A percentile compares a stretch with the other conserved stretches of the same genome.
These are phyloP conservation scores for Percopsis omiscomaycus DNA, from an alignment of 2,797 vertebrate species.

Conservation along the genomic window DNA sequence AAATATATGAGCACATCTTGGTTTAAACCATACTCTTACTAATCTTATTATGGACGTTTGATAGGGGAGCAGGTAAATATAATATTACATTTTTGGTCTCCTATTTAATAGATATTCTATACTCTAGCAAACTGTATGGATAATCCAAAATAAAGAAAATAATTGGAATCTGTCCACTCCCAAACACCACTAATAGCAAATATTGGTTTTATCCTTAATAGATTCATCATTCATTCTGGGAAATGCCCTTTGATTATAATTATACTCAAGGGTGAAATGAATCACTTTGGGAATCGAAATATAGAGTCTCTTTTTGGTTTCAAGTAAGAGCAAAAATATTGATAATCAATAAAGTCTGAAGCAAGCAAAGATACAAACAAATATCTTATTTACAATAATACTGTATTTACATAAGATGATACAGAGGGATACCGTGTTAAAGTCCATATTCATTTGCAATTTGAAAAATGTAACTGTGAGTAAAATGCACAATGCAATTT, in stretches of 20 bases:
- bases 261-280: slow-evolving; percentile 56
- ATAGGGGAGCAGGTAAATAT: slow-evolving; percentile 55
- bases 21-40: slow-evolving; percentile 56
- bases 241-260: slow-evolving; percentile 70
- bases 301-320: slow-evolving; percentile 74
- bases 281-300: slow-evolving; percentile 68
- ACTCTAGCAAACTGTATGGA: slow-evolving; percentile 68
- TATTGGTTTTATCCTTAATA: slow-evolving; percentile 28
- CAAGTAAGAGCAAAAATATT: slow-evolving; percentile 74
- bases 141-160: slow-evolving; percentile 59
- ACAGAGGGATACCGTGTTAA: slow-evolving; percentile 64
- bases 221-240: slow-evolving; percentile 44
- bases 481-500: slow-evolving; percentile 76
- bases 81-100: slow-evolving; percentile 70
- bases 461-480: slow-evolving; percentile 75
- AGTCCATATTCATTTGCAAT: slow-evolving; percentile 66
- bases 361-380: slow-evolving; percentile 76
- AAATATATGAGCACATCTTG: slow-evolving; percentile 69
- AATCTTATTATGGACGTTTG: slow-evolving; percentile 29
- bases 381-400: slow-evolving; percentile 80
- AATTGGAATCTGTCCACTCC: slow-evolving; percentile 46
- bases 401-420: slow-evolving; percentile 77
- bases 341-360: slow-evolving; percentile 69
- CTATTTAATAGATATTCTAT: slow-evolving; percentile 67
- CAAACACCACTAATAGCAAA: slow-evolving; percentile 39